Evolutionary conservation across 2,113 vertebrate species (phyloP), one percentile per base, ranked within the genome.

Genomic region (Odocoileus hemionus): DNA sequence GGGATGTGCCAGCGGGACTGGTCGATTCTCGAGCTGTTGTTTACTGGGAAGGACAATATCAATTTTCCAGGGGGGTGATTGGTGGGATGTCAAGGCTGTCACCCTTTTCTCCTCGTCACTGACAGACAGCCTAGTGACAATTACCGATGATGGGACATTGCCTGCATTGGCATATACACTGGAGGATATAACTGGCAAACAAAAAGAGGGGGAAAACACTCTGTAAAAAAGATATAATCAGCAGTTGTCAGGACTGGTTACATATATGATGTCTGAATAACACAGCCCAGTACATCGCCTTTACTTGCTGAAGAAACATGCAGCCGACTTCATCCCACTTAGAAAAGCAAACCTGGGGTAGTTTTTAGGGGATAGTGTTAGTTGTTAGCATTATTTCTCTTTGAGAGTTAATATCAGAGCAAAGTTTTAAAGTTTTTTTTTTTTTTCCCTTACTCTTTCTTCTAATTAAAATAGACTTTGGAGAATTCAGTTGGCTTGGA

Each of bases 41-140:
- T 99, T 99, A 99, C 98, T 98, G 98, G 98, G 98, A 98, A 99
- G 98, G 98, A 99, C 98, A 97, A 98, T 99, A 99, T 99, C 99
- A 99, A 99, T 99, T 99, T 99, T 99, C 98, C 98, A 98, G 98
- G 95, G 97, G 98, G 97, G 98, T 99, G 99, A 99, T 98, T 99
- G 98, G 98, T 99, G 98, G 98, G 98, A 98, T 99, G 99, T 99
- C 98, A 98, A 98, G 98, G 98, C 98, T 99, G 98, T 99, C 99
- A 99, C 98, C 98, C 98, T 98, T 98, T 98, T 98, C 98, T 98
- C 98, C 98, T 98, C 92, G 0, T 97, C 98, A 86, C 97, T 99
- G 98, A 98, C 98, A 98, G 98, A 98, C 98, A 98, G 97, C 95
- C 99, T 98, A 98, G 98, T 99, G 99, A 99, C 99, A 99, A 98